Evolutionary conservation across 2,113 vertebrate species (phyloP), one percentile per base, ranked within the genome.

Genomic region (Pontoporia blainvillei): DNA sequence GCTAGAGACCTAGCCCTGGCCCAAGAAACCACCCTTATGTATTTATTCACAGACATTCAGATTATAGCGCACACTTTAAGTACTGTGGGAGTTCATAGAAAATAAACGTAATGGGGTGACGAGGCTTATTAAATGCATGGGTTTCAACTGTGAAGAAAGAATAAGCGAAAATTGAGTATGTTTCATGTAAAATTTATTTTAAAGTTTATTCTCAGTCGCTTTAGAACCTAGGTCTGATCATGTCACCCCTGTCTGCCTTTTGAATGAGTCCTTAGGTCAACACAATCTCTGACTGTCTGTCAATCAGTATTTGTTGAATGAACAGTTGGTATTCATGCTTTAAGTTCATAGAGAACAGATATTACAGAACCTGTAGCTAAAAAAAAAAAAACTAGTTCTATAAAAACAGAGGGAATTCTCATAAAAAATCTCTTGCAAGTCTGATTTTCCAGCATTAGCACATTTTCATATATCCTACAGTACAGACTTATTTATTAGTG

Each of bases 131-230:
- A 64, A 82, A 83, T n/a, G 17, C n/a, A 34, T 0, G 36, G 15
- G 23, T 41, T 25, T 54, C 81, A 34, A 4, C 36, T 29, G 13
- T 52, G 31, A 59, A 86, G 52, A 67, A 86, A 61, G 3, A 31
- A 29, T 69, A 39, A 54, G 5, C 44, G n/a, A 29, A n/a, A 66
- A 31, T 34, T 27, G 67, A 79, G 4, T 41, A 34, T 36, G 78
- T 88, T 89, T 59, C 29, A 73, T 76, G 49, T 85, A 31, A 44
- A 62, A 86, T 76, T 81, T 49, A 78, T 66, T 91, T 94, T 52
- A 36, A 62, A 44, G 41, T 72, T 34, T 66, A 67, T 66, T 84
- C 49, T 57, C 23, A 34, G 31, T 64, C 90, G 52, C 34, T 78
- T 41, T 76, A 41, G 73, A 17, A 29, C n/a, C 27, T 15, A 34